Base-by-base conservation (phyloP, 2,797 vertebrate species). In the Galaxias olidus region DNA sequence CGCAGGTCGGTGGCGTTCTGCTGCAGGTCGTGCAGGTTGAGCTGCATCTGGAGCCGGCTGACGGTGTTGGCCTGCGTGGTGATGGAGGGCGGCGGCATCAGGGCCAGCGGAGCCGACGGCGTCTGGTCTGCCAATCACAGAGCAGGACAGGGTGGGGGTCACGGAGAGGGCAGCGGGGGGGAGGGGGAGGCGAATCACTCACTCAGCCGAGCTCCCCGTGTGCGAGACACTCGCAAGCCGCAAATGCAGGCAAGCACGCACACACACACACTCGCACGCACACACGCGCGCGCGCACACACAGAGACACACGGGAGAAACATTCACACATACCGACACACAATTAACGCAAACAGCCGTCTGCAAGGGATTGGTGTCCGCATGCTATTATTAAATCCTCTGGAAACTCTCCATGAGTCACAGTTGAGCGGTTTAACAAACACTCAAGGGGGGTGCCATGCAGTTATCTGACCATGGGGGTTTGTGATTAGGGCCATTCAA, bases 21-120 rank as follows among this genome's bases (percentile, higher is more conserved):
- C 87, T 98, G 96, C 73, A 99, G 90, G 80, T 95, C 95, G 0
- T 96, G 95, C 72, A 99, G 91, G 77, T 98, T 95, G 68, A 97
- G 93, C 88, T 97, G 94, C 95, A 99, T 96, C 89, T 98, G 95
- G 80, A 97, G 77, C 50, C 94, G 94, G 62, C 87, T 91, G 70
- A 94, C 76, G 9, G 93, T 89, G 4, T 93, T 93, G 82, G 93
- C 81, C 74, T 91, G 95, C 78, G 87, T 83, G 72, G 69, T 77
- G 55, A 88, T 88, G 0, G 93, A 90, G 0, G 93, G 95, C 20
- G 95, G 92, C 0, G 94, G 96, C 91, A 93, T 93, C 58, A 96
- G 92, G 70, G 93, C 95, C 73, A 93, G 90, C 4, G 94, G 93
- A 50, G 93, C 93, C 0, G 92, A 94, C 0, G 93, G 94, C 9